These are phyloP conservation scores for Encarsia formosa DNA, from an alignment of 2,888 invertebrate species.

Conservation along the genomic window DNA sequence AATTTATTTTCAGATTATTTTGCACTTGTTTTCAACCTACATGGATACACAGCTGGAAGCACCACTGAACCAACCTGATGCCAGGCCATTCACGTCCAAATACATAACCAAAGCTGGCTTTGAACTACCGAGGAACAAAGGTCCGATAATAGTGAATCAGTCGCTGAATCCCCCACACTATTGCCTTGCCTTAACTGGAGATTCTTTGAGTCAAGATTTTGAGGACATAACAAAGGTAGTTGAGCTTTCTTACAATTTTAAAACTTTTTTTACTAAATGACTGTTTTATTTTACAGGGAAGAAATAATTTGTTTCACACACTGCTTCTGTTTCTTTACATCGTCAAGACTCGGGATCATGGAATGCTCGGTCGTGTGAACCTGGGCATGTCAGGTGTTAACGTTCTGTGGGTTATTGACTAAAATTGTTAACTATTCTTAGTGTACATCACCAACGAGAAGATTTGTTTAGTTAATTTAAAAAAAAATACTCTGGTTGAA, in stretches of 20 bases:
- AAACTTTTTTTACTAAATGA: not conserved
- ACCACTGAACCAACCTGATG: constrained; percentile 62
- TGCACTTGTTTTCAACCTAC: constrained; percentile 81
- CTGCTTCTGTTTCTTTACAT: constrained; percentile 76
- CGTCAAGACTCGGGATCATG: constrained; percentile 69
- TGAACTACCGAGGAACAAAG: constrained; percentile 52
- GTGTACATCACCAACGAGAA: too few species aligned
- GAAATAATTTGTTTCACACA: constrained; percentile 85
- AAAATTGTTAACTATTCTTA: too few species aligned
- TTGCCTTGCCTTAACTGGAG: constrained; percentile 56
- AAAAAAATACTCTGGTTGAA: too few species aligned
- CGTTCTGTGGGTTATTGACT: constrained; percentile 74
- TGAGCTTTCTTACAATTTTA: not conserved
- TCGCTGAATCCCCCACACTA: constrained; percentile 69
- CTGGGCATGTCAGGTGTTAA: constrained; percentile 78
- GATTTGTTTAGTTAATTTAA: too few species aligned
- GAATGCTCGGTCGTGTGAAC: constrained; percentile 73
- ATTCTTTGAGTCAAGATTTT: constrained; percentile 53
- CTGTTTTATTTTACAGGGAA: constrained; percentile 58
- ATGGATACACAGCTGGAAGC: constrained; percentile 77
- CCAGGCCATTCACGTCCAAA: constrained; percentile 60
- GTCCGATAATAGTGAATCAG: constrained; percentile 62
- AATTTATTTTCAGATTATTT: constrained; percentile 61
- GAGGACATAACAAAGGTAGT: constrained; percentile 67
- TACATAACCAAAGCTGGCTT: constrained; percentile 50